Evolutionary conservation across 2,113 vertebrate species (phyloP), one percentile per base, ranked within the genome.

Genomic region (Phodopus roborovskii): DNA sequence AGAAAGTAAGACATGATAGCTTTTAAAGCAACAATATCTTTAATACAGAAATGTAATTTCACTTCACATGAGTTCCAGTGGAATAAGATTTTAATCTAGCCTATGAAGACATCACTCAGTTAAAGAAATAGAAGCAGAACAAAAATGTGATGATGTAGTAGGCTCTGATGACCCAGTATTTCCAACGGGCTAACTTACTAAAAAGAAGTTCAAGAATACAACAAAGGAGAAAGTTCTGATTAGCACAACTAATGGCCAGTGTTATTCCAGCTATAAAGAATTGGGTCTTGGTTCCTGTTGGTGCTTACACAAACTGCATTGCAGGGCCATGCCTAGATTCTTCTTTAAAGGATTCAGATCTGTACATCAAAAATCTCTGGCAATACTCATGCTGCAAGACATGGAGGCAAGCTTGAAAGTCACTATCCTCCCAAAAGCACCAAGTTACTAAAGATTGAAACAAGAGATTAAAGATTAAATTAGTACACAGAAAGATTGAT

Each of bases 1-100:
- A 86, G 60, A 88, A 24, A 94, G 88, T 78, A 90, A 94, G 82
- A 45, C 9, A 71, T 66, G 75, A 42, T 26, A 48, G 64, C 12
- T 95, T 45, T 90, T 84, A 92, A 90, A 95, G 71, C 62, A 85
- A 86, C 8, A 88, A 56, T 33, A 88, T 45, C 16, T 60, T n/a
- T 30, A 62, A 50, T 75, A 56, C 58, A 74, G 81, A 70, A 88
- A 73, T 1, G n/a, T 56, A 28, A 88, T 78, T 89, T 88, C 50
- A 92, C 53, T 91, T 82, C 62, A 74, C 64, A 94, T 22, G 13
- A 68, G 5, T 90, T 82, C 20, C n/a, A 36, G 22, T 24, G 48
- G 82, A 79, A 16, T 86, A n/a, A 93, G 28, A 75, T 42, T 78
- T 28, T 75, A 95, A 73, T 10, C 4, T 30, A 33, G 42, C 26